Conservation (phyloP, 2,113 vertebrate species). For the Mesembrinibis cayennensis region DNA sequence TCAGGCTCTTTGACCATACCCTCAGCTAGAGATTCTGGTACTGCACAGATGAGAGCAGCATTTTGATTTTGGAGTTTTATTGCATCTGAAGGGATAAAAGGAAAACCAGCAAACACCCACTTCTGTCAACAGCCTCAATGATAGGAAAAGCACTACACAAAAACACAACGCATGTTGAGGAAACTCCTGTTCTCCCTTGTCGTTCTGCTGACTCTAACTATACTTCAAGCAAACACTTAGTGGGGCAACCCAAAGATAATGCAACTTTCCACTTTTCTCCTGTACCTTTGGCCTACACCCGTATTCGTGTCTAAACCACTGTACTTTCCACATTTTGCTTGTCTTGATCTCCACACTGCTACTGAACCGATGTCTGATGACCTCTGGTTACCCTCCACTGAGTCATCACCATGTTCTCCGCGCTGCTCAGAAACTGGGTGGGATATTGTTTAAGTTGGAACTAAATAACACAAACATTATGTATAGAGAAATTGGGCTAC, state of each 20-base stretch:
- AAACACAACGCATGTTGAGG: rapidly evolving
- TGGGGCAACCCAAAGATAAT: not conserved
- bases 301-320: not conserved
- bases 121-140: not conserved
- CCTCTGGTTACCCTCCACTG: not conserved
- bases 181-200: not conserved
- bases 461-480: not conserved
- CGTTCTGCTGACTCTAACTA: not conserved
- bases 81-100: not conserved
- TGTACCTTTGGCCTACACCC: not conserved
- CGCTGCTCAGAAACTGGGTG: not conserved
- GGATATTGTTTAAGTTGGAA: constrained; percentile 6
- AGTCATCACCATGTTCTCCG: not conserved
- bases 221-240: not conserved
- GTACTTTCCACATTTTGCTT: not conserved
- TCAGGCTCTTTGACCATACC: not conserved
- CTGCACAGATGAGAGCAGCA: not conserved
- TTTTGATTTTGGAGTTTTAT: not conserved
- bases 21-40: not conserved
- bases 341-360: not conserved
- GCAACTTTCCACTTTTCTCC: not conserved
- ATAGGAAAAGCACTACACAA: not conserved
- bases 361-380: not conserved
- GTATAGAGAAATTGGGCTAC: not conserved
- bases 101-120: not conserved